A percentile compares a stretch with the other conserved stretches of the same genome.
Conservation (phyloP, 2,113 vertebrate genomes). For the Sturnira hondurensis region DNA sequence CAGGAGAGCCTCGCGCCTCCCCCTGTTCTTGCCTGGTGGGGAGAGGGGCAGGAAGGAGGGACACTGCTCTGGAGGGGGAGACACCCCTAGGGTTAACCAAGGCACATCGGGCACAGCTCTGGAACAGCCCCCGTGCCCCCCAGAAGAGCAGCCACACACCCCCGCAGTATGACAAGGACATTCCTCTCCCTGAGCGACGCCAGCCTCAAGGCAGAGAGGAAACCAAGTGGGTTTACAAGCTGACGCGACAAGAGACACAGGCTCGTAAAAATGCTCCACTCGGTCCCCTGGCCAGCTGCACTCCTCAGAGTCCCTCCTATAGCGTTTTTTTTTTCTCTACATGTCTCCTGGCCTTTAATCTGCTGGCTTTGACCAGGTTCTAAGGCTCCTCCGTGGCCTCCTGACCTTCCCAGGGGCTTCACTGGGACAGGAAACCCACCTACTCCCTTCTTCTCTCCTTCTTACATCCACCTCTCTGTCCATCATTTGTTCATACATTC, state of each 20-base stretch:
- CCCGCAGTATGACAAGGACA: background rate
- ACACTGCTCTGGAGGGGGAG: background rate
- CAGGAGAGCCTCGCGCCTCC: background rate
- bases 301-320: background rate
- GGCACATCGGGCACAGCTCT: background rate
- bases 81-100: background rate
- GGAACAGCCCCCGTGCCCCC: background rate
- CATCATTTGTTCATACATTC: background rate
- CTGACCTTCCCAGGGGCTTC: background rate
- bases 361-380: background rate
- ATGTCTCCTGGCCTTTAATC: background rate
- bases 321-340: background rate
- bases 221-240: background rate
- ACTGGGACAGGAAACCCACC: background rate
- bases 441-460: background rate
- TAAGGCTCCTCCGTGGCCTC: background rate
- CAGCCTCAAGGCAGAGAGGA: constrained; percentile 27
- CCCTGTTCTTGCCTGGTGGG: rapidly evolving
- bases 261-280: background rate
- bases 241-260: constrained; percentile 24
- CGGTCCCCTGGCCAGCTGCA: background rate
- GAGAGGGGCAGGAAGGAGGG: rapidly evolving
- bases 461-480: background rate
- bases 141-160: background rate
- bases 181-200: background rate